These are phyloP conservation scores for Rhinatrema bivittatum DNA, from an alignment of 2,797 vertebrate genomes.

Conservation along the genomic window DNA sequence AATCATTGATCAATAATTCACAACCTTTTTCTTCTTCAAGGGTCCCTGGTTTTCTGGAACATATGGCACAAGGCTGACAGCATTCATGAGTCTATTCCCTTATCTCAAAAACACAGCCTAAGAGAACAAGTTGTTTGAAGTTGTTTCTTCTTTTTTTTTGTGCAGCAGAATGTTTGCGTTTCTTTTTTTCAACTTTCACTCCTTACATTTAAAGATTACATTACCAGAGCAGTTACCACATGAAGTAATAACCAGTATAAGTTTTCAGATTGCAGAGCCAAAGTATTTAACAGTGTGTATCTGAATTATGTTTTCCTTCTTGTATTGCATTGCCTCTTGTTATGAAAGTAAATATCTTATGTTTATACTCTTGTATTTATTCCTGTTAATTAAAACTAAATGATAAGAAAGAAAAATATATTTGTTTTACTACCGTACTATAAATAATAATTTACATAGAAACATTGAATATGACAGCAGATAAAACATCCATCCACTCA, in stretches of 20 bases:
- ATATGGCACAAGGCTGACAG: constrained; percentile 73
- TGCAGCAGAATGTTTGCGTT: constrained; percentile 32
- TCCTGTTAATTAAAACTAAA: too few species aligned
- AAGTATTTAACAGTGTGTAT: constrained; percentile 50
- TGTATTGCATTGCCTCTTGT: constrained; percentile 34
- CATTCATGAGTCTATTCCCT: constrained; percentile 59
- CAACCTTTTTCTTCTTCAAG: constrained; percentile 76
- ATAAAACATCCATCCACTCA: too few species aligned
- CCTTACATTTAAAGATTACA: constrained; percentile 49
- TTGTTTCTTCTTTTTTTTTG: constrained; percentile 38
- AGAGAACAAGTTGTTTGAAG: constrained; percentile 63
- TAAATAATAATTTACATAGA: too few species aligned
- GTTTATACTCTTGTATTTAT: too few species aligned
- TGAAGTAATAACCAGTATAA: constrained; percentile 46
- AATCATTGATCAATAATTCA: constrained; percentile 99
- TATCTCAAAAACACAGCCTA: constrained; percentile 59
- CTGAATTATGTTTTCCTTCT: constrained; percentile 40
- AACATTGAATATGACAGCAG: too few species aligned
- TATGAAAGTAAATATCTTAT: too few species aligned
- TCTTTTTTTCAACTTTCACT: constrained; percentile 36
- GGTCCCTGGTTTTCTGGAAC: constrained; percentile 79
- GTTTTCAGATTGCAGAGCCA: constrained; percentile 51
- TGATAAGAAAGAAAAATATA: too few species aligned
- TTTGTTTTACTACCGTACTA: too few species aligned
- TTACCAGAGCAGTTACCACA: constrained; percentile 26